Base-by-base conservation (phyloP, 1,140 invertebrate genomes). In the Cylas formicarius region DNA sequence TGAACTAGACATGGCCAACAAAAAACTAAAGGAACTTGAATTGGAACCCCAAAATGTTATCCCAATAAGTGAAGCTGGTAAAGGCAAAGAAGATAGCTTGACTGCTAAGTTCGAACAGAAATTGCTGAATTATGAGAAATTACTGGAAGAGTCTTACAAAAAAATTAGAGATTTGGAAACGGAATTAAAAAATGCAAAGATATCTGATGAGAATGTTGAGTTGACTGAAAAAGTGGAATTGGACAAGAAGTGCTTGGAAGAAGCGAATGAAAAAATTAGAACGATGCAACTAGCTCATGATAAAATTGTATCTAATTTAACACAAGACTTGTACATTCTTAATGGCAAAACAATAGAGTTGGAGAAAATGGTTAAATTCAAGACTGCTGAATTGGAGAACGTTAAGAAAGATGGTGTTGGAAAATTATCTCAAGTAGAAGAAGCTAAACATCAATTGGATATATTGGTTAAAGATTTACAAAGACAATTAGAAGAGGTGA, bases 81-180 rank as follows among this genome's bases (percentile, higher is more conserved):
- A 5, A 5, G 28, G 4, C 4, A 13, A 13, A 13, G 28, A 31
- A n/a, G n/a, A n/a, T n/a, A n/a, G n/a, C n/a, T n/a, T n/a, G n/a
- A n/a, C 4, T 31, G 28, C 28, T 13, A 4, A n/a, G 13, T 19
- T 28, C 16, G 14, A 19, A 11, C 10, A 42, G 24, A 37, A 46
- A 14, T 21, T 46, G 3, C 17, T 2, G 2, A 19, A 32, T 2
- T 46, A 29, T 14, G 44, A 46, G 17, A 21, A 26, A 16, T 34
- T 29, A 16, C 20, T 46, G 17, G 44, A 46, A 38, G 18, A 37
- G 13, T 10, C 4, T 17, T 46, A 38, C 13, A 46, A 29, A 19
- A 37, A 34, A 21, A 46, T 28, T 31, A 18, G 10, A 6, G 23
- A 28, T 3, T 17, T 44, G 17, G 13, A 44, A 16, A 31, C 13